Evolutionary conservation across 2,113 vertebrate genomes (phyloP).

Genomic region (Clarias gariepinus): DNA sequence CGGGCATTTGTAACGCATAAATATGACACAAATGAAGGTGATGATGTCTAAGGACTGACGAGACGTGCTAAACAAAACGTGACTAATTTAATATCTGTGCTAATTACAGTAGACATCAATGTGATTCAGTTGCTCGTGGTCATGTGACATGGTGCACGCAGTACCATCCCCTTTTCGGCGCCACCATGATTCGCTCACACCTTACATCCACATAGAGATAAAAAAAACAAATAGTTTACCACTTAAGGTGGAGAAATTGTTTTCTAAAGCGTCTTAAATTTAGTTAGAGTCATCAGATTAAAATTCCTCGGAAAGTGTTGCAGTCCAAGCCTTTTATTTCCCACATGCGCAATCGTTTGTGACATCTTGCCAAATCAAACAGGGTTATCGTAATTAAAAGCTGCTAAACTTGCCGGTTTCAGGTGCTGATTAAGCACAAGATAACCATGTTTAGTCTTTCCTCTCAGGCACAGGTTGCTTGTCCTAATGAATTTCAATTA

Average conservation of each 20-base stretch:
- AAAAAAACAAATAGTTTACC: background rate
- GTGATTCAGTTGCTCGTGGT: background rate
- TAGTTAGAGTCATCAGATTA: background rate
- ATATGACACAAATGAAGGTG: too few species aligned
- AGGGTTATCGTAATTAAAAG: conserved; percentile 22
- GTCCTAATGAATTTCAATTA: conserved; percentile 54
- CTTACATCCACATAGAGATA: background rate
- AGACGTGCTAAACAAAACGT: too few species aligned
- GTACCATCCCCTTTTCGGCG: too few species aligned
- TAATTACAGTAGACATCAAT: too few species aligned
- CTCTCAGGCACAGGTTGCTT: conserved; percentile 28
- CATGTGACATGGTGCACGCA: background rate
- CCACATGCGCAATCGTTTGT: background rate
- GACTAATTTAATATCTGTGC: too few species aligned
- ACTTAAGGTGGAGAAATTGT: background rate
- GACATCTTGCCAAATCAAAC: conserved; percentile 7
- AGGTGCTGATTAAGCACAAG: conserved; percentile 18
- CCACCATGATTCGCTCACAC: too few species aligned
- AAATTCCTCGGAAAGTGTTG: background rate
- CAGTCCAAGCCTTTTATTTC: background rate
- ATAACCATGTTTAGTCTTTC: conserved; percentile 37
- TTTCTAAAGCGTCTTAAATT: background rate
- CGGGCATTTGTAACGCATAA: too few species aligned
- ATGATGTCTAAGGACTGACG: too few species aligned
- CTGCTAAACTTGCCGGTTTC: conserved; percentile 7